Evolutionary conservation across 2,113 vertebrate genomes (phyloP).

Genomic region (Oxyruncus cristatus): DNA sequence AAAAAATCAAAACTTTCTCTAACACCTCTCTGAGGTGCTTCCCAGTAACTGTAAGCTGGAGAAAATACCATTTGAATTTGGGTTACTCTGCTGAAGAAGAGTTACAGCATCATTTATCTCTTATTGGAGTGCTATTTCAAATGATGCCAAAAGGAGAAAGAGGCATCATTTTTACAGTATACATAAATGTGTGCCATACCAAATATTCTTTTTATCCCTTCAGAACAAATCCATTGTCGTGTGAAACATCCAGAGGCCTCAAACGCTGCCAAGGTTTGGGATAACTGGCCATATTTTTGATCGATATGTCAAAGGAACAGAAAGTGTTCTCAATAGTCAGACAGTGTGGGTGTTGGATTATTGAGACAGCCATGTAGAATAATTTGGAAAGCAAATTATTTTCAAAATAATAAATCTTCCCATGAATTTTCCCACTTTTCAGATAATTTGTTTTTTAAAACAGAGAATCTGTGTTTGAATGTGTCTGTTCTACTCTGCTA

Average conservation of each 20-base stretch:
- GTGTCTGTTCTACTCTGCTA: neutral
- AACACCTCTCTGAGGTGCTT: neutral
- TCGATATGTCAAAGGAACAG: neutral
- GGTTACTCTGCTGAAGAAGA: slow-evolving; percentile 31
- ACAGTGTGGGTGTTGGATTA: neutral
- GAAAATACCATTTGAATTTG: neutral
- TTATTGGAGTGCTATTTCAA: slow-evolving; percentile 21
- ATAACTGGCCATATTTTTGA: neutral
- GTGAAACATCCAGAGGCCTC: neutral
- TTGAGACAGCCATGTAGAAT: neutral
- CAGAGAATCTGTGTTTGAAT: neutral
- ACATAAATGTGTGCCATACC: neutral
- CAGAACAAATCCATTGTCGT: neutral
- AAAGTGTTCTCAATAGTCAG: neutral
- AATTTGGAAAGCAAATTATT: neutral
- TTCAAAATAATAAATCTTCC: neutral
- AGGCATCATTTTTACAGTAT: neutral
- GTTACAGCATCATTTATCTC: neutral
- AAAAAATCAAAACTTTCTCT: slow-evolving; percentile 46
- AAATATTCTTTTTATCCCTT: neutral
- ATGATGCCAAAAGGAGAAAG: neutral
- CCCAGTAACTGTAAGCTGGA: neutral
- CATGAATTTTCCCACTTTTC: neutral
- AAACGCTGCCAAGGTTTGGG: neutral
- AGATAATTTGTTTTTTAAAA: neutral